These are phyloP conservation scores for Tupaia tana DNA, from an alignment of 2,113 vertebrate species.

Conservation along the genomic window DNA sequence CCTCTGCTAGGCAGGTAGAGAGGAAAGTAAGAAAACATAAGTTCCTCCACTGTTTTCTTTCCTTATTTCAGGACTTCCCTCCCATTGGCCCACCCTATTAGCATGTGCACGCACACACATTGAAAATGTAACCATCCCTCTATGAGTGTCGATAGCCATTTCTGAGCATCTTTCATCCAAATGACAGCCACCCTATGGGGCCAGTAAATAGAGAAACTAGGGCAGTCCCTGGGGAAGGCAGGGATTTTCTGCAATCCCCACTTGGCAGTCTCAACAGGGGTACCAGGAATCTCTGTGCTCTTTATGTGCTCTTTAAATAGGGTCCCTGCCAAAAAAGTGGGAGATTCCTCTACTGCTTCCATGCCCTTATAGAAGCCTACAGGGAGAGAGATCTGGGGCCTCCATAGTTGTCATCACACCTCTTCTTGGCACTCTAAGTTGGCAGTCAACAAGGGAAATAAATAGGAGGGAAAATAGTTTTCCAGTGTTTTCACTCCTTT, in stretches of 20 bases:
- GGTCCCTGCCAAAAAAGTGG: background rate
- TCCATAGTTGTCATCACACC: background rate
- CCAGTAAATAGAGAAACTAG: background rate
- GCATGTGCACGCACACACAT: background rate
- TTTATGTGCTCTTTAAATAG: background rate
- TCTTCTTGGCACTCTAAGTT: background rate
- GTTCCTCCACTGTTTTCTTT: background rate
- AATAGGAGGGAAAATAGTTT: constrained; percentile 42
- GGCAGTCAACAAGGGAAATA: constrained; percentile 29
- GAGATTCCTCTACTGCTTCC: background rate
- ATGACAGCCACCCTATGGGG: background rate
- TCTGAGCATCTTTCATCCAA: constrained; percentile 27
- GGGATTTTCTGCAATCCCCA: background rate
- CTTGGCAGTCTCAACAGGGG: background rate
- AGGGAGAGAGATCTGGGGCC: background rate
- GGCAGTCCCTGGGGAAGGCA: background rate
- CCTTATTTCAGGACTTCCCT: background rate
- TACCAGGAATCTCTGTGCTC: background rate
- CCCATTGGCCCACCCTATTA: background rate
- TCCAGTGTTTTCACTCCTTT: constrained; percentile 60
- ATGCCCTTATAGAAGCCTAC: background rate
- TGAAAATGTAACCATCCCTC: background rate
- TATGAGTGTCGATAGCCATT: background rate
- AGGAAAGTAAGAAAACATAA: background rate
- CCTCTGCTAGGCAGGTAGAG: background rate